Percentiles rank a stretch among this genome's conserved stretches.
Evolutionary conservation across 1,140 invertebrate species (phyloP).

Genomic region (Thrips palmi): DNA sequence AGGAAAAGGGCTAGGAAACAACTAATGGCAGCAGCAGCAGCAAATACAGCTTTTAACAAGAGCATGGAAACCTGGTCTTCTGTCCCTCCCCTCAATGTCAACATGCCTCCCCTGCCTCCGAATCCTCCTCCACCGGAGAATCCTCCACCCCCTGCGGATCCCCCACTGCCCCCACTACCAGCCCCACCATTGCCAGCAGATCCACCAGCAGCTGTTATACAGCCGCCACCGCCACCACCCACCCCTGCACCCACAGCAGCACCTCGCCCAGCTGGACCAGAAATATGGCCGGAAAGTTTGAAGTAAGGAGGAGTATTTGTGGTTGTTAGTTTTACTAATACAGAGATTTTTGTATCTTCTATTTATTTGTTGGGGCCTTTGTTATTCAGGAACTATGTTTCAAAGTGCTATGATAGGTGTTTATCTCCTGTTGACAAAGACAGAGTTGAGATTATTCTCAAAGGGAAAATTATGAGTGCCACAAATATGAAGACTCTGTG

Average conservation of each 20-base stretch:
- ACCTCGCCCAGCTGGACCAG: neutral
- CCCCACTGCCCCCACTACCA: neutral
- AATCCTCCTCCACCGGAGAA: constrained; percentile 8
- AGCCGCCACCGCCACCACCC: constrained; percentile 2
- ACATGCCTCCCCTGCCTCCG: constrained; percentile 11
- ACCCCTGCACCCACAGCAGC: neutral
- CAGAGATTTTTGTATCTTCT: neutral
- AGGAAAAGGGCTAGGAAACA: too few relatives aligned
- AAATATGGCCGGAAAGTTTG: constrained; percentile 8
- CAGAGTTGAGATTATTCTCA: constrained; percentile 81
- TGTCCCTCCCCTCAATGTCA: constrained; percentile 10
- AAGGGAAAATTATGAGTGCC: constrained; percentile 77
- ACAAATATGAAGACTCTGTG: constrained; percentile 68
- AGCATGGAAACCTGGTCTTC: too few relatives aligned
- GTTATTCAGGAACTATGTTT: constrained; percentile 54
- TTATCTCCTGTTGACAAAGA: constrained; percentile 74
- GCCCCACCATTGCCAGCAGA: neutral
- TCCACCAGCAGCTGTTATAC: neutral
- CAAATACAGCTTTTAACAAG: neutral
- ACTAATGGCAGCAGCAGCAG: neutral
- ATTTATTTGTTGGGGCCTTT: constrained; percentile 10
- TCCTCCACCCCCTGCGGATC: constrained; percentile 4
- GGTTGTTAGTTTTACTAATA: neutral
- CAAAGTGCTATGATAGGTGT: constrained; percentile 79
- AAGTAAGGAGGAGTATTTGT: constrained; percentile 3